Conservation (phyloP, 64 coral and sea anemone species). For the Montipora efflorescens region DNA sequence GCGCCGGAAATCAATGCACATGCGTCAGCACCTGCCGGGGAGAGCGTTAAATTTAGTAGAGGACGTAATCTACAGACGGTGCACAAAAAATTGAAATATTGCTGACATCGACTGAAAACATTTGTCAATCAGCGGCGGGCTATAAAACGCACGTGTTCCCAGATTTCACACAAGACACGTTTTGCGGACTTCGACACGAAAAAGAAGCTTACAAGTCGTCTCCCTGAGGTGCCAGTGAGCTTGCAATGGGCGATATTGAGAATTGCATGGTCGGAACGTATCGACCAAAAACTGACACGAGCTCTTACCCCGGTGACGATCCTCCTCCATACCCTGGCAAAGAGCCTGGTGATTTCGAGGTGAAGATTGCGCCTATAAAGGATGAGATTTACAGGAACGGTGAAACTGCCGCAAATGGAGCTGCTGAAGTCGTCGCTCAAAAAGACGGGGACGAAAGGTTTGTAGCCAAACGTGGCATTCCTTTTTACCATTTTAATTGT, state of each 20-base stretch:
- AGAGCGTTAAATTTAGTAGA: conserved; percentile 1
- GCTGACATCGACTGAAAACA: conserved; percentile 1
- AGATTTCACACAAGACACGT: not conserved
- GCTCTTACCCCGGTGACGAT: not conserved
- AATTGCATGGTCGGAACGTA: not conserved
- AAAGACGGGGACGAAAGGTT: conserved; percentile 4
- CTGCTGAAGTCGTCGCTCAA: too few relatives aligned
- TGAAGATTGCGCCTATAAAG: not conserved
- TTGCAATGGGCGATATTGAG: not conserved
- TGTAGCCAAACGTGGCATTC: not conserved
- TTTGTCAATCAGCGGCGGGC: not conserved
- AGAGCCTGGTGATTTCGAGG: not conserved
- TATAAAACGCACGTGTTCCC: conserved; percentile 2
- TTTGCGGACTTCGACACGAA: too few relatives aligned
- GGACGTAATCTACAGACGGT: not conserved
- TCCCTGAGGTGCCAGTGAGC: too few relatives aligned
- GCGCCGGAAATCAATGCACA: not conserved
- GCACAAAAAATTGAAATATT: not conserved
- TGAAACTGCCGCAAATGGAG: not conserved
- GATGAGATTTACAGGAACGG: not conserved
- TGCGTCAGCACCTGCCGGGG: not conserved
- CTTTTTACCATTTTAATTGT: too few relatives aligned
- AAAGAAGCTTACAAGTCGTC: too few relatives aligned
- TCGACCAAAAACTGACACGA: conserved; percentile 7
- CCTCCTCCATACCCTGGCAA: conserved; percentile 2